Evolutionary conservation across 1,140 invertebrate species (phyloP).

Genomic region (Drosophila arawakana): DNA sequence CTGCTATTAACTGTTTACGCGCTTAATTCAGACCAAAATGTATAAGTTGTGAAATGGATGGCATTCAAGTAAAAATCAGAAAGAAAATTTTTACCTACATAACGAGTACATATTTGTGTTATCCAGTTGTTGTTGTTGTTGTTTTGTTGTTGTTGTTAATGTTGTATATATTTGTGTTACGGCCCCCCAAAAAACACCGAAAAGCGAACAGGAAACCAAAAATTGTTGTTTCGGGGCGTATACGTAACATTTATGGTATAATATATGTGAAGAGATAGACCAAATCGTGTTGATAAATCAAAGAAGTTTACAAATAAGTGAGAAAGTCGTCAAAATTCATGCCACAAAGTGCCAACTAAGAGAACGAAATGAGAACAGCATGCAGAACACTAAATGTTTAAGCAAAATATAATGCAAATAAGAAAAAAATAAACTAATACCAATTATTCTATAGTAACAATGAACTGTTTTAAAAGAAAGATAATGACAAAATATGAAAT

Average conservation of each 20-base stretch:
- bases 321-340: slow-evolving; percentile 24
- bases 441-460: too few species aligned
- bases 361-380: slow-evolving; percentile 30
- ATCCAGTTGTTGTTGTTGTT: slow-evolving; percentile 34
- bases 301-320: slow-evolving; percentile 17
- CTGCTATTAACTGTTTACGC: slow-evolving; percentile 57
- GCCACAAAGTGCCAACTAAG: slow-evolving; percentile 34
- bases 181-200: slow-evolving; percentile 18
- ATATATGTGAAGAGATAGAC: slow-evolving; percentile 56
- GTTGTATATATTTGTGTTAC: slow-evolving; percentile 27
- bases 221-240: slow-evolving; percentile 41
- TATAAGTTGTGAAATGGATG: slow-evolving; percentile 17
- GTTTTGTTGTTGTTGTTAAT: slow-evolving; percentile 39
- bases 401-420: background rate
- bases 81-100: slow-evolving; percentile 70
- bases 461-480: too few species aligned
- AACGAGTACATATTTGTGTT: slow-evolving; percentile 32
- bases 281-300: slow-evolving; percentile 41
- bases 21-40: slow-evolving; percentile 23
- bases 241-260: slow-evolving; percentile 15
- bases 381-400: slow-evolving; percentile 20
- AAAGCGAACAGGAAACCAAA: slow-evolving; percentile 51
- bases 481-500: too few species aligned
- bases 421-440: too few species aligned
- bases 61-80: slow-evolving; percentile 29